Conservation (phyloP, 2,888 invertebrate species). For the Lasioglossum oenotherae region DNA sequence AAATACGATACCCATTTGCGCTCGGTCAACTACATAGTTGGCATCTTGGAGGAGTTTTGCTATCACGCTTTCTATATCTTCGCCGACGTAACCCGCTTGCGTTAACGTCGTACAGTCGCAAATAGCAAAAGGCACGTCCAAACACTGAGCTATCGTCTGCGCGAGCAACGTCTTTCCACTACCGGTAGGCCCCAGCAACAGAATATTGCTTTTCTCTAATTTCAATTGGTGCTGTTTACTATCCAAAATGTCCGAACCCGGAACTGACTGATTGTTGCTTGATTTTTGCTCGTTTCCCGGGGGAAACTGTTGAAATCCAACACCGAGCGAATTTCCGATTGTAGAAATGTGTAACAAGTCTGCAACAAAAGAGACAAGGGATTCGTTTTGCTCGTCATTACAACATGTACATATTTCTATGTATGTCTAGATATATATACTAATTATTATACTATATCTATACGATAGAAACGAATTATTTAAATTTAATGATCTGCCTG, state of each 20-base stretch:
- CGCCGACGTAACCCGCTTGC: slow-evolving; percentile 99
- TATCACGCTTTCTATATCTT: slow-evolving; percentile 99
- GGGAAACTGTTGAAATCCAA: slow-evolving; percentile 84
- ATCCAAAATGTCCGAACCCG: slow-evolving; percentile 93
- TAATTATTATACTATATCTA: not conserved
- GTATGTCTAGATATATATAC: not conserved
- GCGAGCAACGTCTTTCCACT: slow-evolving; percentile 98
- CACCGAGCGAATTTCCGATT: slow-evolving; percentile 88
- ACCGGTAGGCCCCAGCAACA: slow-evolving; percentile 98
- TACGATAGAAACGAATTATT: not conserved
- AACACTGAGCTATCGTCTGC: slow-evolving; percentile 98
- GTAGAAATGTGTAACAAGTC: slow-evolving; percentile 95
- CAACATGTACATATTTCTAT: not conserved
- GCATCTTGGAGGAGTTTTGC: slow-evolving; percentile 98
- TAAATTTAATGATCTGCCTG: not conserved
- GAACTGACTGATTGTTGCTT: slow-evolving; percentile 71
- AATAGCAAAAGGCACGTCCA: slow-evolving; percentile 99
- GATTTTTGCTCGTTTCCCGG: slow-evolving; percentile 74
- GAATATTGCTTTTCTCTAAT: slow-evolving; percentile 98
- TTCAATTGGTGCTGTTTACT: slow-evolving; percentile 92
- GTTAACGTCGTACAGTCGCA: slow-evolving; percentile 99
- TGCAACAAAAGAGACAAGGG: slow-evolving; percentile 79
- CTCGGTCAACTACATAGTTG: slow-evolving; percentile 98
- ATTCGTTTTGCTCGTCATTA: not conserved
- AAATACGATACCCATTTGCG: slow-evolving; percentile 99